Evolutionary conservation across 2,113 vertebrate genomes (phyloP).

Genomic region (Paedocypris sp.): DNA sequence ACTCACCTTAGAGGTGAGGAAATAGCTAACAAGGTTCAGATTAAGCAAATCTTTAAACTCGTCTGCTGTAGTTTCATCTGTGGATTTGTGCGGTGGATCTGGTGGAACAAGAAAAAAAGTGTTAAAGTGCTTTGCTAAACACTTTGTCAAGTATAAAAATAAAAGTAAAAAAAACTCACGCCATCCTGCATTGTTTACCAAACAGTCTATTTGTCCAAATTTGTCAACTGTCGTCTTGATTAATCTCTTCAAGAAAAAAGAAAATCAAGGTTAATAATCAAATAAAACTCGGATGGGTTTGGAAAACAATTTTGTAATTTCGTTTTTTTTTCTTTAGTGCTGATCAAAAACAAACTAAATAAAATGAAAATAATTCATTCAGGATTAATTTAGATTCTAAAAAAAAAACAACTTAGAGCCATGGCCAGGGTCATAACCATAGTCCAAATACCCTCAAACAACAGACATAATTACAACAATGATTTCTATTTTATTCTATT

Average conservation of each 20-base stretch:
- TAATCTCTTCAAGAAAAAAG: conserved; percentile 48
- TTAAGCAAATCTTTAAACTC: conserved; percentile 67
- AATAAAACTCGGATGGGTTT: too few species aligned
- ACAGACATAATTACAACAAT: too few species aligned
- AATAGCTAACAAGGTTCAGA: conserved; percentile 67
- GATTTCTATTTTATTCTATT: too few species aligned
- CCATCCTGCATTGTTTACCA: conserved; percentile 74
- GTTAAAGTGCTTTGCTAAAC: too few species aligned
- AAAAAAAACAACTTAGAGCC: too few species aligned
- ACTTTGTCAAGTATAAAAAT: neutral
- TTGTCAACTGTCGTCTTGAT: conserved; percentile 48
- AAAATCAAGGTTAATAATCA: too few species aligned
- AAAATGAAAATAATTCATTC: neutral
- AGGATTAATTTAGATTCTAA: neutral
- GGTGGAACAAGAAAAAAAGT: neutral
- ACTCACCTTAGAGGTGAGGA: conserved; percentile 65
- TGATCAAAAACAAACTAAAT: too few species aligned
- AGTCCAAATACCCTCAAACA: too few species aligned
- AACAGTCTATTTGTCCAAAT: conserved; percentile 65
- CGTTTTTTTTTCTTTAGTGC: too few species aligned
- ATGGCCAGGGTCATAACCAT: too few species aligned
- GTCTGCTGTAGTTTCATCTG: conserved; percentile 57
- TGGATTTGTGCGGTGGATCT: conserved; percentile 69
- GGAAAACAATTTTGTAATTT: too few species aligned
- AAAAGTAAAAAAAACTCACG: conserved; percentile 48